Evolutionary conservation across 35 echinoderm and acorn worm species (phyloP), one percentile per base, ranked within the genome.

Genomic region (Apostichopus japonicus): DNA sequence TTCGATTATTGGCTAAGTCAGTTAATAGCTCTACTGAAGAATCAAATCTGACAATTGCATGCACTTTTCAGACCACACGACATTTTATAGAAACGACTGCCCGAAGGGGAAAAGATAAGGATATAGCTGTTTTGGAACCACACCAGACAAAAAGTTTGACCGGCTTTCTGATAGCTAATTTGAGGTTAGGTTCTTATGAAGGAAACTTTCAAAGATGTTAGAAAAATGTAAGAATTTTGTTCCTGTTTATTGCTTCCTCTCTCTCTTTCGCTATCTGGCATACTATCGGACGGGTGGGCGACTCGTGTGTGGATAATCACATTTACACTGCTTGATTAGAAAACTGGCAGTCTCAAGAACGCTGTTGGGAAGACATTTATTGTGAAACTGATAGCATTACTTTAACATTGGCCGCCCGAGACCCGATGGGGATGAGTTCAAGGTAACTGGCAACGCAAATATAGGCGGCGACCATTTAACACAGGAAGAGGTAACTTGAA

Each of bases 281-380:
- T 44, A 44, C 33, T 61, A 61, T 61, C n/a, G 71, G 71, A 21
- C 21, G 71, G 71, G 71, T 75, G 71, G 71, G 22, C 71, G 22
- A 21, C 71, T n/a, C 71, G 71, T 21, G 71, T n/a, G 7, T 19
- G 14, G 0, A 55, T 83, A 83, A 83, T 84, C 54, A 84, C 54
- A 58, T 58, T 57, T 84, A 58, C 56, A 84, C 19, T 53, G 54
- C 54, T 57, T 84, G 54, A 84, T 84, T 84, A 84, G 53, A 55
- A 83, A 56, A 84, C 54, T 84, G 15, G 23, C 81, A 57, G 56
- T 84, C 4, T 84, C 23, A 16, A 9, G 6, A 84, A 17, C 81
- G 6, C 81, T 54, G 81, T 84, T 57, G 81, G 54, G 53, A 84
- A 84, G 55, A 55, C 81, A 84, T 84, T 84, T 84, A 84, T 53